Percentiles rank a stretch among this genome's conserved stretches.
Conservation (phyloP, 2,888 invertebrate genomes). For the Scaptomyza caliginosa region DNA sequence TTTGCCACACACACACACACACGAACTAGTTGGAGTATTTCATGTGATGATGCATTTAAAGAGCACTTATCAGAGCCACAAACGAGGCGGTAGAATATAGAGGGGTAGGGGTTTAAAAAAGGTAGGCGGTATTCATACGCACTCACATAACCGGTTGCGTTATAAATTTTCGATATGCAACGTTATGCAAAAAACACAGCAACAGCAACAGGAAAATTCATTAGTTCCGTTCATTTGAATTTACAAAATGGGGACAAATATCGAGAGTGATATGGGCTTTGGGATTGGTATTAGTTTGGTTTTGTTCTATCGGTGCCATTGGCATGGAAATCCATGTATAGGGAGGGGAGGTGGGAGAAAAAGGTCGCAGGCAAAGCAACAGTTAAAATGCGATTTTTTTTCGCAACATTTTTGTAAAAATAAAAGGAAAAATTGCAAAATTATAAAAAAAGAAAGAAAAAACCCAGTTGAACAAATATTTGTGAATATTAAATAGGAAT, state of each 20-base stretch:
- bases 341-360: too few species aligned
- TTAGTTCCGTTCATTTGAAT: conserved; percentile 37
- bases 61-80: conserved; percentile 38
- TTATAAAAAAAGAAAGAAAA: background rate
- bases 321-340: conserved; percentile 21
- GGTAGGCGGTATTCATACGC: background rate
- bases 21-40: conserved; percentile 14
- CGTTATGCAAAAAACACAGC: conserved; percentile 41
- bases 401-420: background rate
- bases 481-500: background rate
- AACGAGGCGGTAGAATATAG: background rate
- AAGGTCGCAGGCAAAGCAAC: conserved; percentile 12
- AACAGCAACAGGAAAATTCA: conserved; percentile 41
- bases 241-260: conserved; percentile 7
- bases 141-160: conserved; percentile 1
- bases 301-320: conserved; percentile 1
- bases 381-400: conserved; percentile 14
- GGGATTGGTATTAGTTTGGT: background rate
- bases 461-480: background rate
- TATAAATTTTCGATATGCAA: conserved; percentile 43
- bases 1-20: background rate
- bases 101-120: background rate
- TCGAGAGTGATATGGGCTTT: background rate
- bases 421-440: background rate
- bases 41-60: conserved; percentile 31